These are phyloP conservation scores for Coptotermes formosanus DNA, from an alignment of 1,140 invertebrate species.

Conservation along the genomic window DNA sequence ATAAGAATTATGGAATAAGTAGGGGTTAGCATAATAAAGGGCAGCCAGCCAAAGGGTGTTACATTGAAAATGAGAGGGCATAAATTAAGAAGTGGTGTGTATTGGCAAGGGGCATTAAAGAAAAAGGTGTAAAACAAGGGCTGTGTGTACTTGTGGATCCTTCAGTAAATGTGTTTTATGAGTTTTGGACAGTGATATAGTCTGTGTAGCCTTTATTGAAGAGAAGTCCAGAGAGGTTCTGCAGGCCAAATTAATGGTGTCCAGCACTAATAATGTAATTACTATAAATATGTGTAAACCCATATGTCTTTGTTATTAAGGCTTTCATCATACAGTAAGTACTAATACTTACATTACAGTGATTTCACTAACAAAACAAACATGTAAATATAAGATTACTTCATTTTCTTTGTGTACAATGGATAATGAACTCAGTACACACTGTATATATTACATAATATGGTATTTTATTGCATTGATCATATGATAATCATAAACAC, in stretches of 20 bases:
- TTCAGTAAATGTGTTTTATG: background rate
- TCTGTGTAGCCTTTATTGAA: background rate
- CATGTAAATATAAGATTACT: background rate
- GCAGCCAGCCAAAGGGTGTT: too few species aligned
- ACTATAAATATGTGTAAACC: background rate
- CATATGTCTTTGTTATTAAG: background rate
- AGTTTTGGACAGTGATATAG: background rate
- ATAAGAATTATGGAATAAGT: too few species aligned
- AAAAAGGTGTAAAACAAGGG: too few species aligned
- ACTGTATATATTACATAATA: background rate
- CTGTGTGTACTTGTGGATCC: background rate
- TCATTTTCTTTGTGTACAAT: background rate
- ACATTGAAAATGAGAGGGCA: too few species aligned
- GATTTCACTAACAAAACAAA: background rate
- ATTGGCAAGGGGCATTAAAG: too few species aligned
- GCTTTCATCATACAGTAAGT: background rate
- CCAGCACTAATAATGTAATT: background rate
- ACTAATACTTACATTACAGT: background rate
- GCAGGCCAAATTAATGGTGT: background rate
- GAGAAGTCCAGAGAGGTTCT: background rate
- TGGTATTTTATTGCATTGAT: background rate
- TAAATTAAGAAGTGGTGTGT: too few species aligned
- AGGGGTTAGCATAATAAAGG: too few species aligned
- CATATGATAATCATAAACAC: background rate
- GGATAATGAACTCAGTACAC: background rate